Percentiles rank a stretch among this genome's conserved stretches.
Conservation (phyloP, 2,113 vertebrate genomes). For the Triplophysa siluroides region DNA sequence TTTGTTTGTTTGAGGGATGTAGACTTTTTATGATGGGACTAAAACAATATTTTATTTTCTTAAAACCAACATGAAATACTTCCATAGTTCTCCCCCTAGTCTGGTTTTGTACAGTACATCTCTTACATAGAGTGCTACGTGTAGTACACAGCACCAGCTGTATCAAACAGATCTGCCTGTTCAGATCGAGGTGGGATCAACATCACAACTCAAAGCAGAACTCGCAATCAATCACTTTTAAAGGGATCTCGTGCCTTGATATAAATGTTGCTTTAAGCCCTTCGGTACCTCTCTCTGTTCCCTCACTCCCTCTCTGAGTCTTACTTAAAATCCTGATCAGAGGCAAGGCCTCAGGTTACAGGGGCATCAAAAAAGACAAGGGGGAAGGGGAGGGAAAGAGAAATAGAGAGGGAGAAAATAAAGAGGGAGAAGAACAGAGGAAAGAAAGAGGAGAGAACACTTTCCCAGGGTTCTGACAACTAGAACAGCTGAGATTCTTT, state of each 20-base stretch:
- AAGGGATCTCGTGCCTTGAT: constrained; percentile 53
- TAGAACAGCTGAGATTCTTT: constrained; percentile 80
- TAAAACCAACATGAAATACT: neutral
- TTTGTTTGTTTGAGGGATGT: no score
- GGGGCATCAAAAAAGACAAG: constrained; percentile 59
- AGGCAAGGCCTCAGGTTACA: constrained; percentile 76
- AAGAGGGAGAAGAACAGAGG: constrained; percentile 54
- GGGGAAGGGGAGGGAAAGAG: constrained; percentile 30
- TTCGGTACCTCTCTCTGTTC: constrained; percentile 44
- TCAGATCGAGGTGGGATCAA: neutral
- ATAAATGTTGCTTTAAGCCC: constrained; percentile 58
- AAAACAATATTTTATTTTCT: neutral
- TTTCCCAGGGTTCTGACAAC: constrained; percentile 82
- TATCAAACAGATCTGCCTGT: constrained; percentile 21
- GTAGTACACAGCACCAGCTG: no score
- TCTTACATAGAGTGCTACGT: no score
- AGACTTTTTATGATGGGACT: no score
- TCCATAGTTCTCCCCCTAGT: neutral
- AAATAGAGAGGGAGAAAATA: constrained; percentile 38
- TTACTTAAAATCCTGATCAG: constrained; percentile 67
- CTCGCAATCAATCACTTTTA: constrained; percentile 55
- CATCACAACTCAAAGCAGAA: constrained; percentile 3
- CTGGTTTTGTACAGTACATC: neutral
- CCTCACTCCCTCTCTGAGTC: constrained; percentile 38
- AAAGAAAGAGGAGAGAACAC: constrained; percentile 61